Evolutionary conservation across 2,888 invertebrate species (phyloP).

Genomic region (Tuberolachnus salignus): DNA sequence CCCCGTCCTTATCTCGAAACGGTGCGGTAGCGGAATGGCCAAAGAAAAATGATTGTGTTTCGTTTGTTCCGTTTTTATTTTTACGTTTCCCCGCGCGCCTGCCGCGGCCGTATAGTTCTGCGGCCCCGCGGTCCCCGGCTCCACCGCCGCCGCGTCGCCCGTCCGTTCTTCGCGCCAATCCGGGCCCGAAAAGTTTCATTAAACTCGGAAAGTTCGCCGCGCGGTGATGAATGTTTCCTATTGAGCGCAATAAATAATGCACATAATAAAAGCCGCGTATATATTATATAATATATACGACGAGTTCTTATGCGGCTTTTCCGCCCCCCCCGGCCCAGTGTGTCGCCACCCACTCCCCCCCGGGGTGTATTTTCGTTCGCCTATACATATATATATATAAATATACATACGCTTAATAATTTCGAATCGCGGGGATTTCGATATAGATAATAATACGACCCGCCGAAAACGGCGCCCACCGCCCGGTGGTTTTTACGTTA

Average conservation of each 20-base stretch:
- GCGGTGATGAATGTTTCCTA: slow-evolving; percentile 54
- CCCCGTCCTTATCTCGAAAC: neutral
- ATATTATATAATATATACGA: neutral
- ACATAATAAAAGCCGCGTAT: slow-evolving; percentile 48
- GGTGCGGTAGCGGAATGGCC: neutral
- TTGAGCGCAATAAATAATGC: slow-evolving; percentile 55
- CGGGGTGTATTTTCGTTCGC: slow-evolving; percentile 16
- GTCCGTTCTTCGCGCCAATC: neutral
- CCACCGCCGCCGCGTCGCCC: neutral
- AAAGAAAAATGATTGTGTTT: slow-evolving; percentile 31
- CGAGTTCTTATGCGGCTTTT: slow-evolving; percentile 41
- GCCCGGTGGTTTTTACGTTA: neutral
- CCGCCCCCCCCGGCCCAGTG: neutral
- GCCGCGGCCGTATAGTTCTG: neutral
- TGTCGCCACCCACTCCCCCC: neutral
- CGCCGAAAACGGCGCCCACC: neutral
- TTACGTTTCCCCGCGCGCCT: neutral
- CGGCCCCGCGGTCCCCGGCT: neutral
- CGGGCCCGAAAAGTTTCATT: slow-evolving; percentile 50
- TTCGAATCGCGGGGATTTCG: slow-evolving; percentile 22
- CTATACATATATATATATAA: neutral
- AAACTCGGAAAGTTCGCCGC: slow-evolving; percentile 48
- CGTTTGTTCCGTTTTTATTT: slow-evolving; percentile 9
- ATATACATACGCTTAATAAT: slow-evolving; percentile 15
- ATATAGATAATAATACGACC: slow-evolving; percentile 26